Evolutionary conservation across 2,797 vertebrate species (phyloP), one percentile per base, ranked within the genome.

Genomic region (Bradypus variegatus): DNA sequence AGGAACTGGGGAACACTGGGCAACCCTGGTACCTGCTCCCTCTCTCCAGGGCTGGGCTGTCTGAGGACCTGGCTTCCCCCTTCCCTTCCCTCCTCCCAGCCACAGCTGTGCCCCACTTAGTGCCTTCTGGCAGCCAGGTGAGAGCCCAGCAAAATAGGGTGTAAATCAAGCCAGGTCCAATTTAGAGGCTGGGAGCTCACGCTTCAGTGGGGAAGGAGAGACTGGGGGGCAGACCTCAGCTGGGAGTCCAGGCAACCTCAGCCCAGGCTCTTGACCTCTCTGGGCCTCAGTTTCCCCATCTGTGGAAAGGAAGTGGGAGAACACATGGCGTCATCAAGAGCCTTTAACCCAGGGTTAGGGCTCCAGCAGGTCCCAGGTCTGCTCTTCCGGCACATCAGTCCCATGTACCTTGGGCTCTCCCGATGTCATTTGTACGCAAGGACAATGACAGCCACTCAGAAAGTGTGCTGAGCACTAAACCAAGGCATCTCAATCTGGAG

Each of bases 61-160:
- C 90, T 48, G 72, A 21, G 76, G 50, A 92, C 27, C 75, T 18
- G 48, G 55, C 41, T n/a, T 67, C 86, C 29, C 10, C 1, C 62
- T 14, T 31, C 58, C 8, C 29, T 21, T 19, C 2, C 18, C 33
- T 15, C 13, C 81, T 4, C 60, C 62, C 80, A 5, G 25, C 18
- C 78, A 69, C 14, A 36, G 38, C 62, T 14, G 4, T 88, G 95
- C 48, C 91, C 95, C 72, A 94, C 86, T 95, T 95, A 86, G 76
- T 94, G 78, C 95, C 85, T 50, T 13, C 73, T 2, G 6, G 69
- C 80, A n/a, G 67, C 82, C 64, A 65, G 87, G 88, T 16, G 76
- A 85, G 16, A 95, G 73, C 93, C 87, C 18, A 4, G 90, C 62
- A 21, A 45, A 78, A 55, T n/a, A 19, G 11, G 45, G 62, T 1